Evolutionary conservation across 2,797 vertebrate species (phyloP).

Genomic region (Triplophysa bombifrons): DNA sequence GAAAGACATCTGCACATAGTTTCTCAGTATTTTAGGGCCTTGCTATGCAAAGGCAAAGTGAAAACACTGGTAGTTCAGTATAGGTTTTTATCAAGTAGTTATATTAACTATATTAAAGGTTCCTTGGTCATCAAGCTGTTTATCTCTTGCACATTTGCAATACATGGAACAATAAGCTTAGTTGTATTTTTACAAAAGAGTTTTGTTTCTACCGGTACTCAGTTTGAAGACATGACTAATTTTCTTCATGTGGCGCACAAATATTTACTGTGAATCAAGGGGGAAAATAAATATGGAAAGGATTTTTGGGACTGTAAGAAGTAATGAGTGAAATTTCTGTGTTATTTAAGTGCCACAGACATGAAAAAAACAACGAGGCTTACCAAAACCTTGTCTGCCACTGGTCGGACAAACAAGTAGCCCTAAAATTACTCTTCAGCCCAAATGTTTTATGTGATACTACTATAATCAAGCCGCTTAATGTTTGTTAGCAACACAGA

Average conservation of each 20-base stretch:
- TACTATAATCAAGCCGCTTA: background rate
- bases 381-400: background rate
- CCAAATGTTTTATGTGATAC: background rate
- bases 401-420: background rate
- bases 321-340: background rate
- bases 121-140: slow-evolving; percentile 18
- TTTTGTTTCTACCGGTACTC: background rate
- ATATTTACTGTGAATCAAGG: slow-evolving; percentile 42
- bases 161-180: background rate
- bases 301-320: background rate
- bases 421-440: background rate
- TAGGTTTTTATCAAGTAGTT: slow-evolving; percentile 22
- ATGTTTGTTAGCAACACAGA: background rate
- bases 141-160: slow-evolving; percentile 31
- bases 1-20: slow-evolving; percentile 13
- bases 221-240: background rate
- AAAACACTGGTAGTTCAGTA: slow-evolving; percentile 26
- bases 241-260: slow-evolving; percentile 12
- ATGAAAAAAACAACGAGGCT: background rate
- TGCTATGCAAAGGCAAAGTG: background rate
- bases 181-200: background rate
- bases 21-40: background rate
- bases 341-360: background rate
- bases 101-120: slow-evolving; percentile 24
- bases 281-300: background rate